Base-by-base conservation (phyloP, 2,113 vertebrate genomes). In the Pithys albifrons region DNA sequence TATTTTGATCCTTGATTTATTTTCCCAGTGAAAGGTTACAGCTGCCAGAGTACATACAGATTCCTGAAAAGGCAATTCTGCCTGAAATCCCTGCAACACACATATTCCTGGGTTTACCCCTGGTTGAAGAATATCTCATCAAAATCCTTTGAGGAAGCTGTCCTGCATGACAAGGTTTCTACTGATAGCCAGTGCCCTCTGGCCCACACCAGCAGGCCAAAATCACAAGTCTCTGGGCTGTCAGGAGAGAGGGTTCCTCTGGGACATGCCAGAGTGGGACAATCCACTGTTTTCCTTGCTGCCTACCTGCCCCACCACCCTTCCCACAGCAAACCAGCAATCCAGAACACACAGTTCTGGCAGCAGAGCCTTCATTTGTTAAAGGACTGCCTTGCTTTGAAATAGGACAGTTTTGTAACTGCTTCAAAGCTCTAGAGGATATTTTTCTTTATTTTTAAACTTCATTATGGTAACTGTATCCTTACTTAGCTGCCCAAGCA, bases 381-480 rank as follows among this genome's bases (percentile, higher is more conserved):
- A 74, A 89, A 51, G 80, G 33, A 39, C 51, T 64, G 85, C 49
- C 78, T 94, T 77, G 46, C 84, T 93, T 69, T 52, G 89, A 96
- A 94, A 83, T 48, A 83, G 74, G 82, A 69, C 77, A 52, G 77
- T 85, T 95, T 82, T 91, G 75, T 84, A 93, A 95, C 64, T 55
- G 73, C 79, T 85, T 78, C 82, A 93, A 80, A 93, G 85, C 90
- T 88, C 95, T 37, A 76, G 77, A 96, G 70, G 75, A 77, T 93
- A 79, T 86, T 86, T 91, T 83, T 59, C 77, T 96, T 96, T 95
- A 90, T 94, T 94, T 96, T 96, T 90, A 93, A 94, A 94, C 75
- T 93, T 88, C 88, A 74, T 93, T 89, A 85, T 62, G 80, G 74
- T 73, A 96, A 88, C 89, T 49, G 49, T 78, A 88, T 82, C 74